Conservation (phyloP, 2,113 vertebrate species). For the Circaetus cinerascens region DNA sequence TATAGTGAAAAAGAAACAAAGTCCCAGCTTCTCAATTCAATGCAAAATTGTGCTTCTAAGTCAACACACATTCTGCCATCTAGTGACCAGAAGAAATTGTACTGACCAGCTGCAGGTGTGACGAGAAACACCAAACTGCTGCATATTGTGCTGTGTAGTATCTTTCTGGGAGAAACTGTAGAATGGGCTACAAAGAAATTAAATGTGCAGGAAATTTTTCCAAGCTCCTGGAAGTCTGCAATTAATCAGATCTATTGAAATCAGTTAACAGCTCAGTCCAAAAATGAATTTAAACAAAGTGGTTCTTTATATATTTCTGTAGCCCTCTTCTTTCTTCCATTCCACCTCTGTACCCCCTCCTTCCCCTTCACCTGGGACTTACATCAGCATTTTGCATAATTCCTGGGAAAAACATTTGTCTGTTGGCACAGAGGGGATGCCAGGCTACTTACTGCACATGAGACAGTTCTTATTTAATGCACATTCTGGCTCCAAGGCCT, state of each 20-base stretch:
- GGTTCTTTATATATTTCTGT: background rate
- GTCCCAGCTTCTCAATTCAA: background rate
- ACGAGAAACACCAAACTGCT: background rate
- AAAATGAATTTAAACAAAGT: background rate
- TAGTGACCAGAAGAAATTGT: constrained; percentile 57
- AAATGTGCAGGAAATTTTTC: background rate
- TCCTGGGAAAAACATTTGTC: background rate
- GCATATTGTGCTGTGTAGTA: too few species aligned
- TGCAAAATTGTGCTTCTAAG: background rate
- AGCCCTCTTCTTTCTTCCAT: background rate
- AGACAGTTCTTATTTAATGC: background rate
- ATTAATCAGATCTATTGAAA: background rate
- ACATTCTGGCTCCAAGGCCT: background rate
- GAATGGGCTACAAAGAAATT: background rate
- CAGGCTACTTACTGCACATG: background rate
- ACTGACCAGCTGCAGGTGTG: background rate
- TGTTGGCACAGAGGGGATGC: background rate
- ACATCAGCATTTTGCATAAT: background rate
- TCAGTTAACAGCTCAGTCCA: background rate
- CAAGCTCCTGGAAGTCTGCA: background rate
- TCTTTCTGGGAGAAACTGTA: background rate
- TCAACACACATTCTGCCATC: constrained; percentile 63
- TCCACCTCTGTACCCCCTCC: background rate
- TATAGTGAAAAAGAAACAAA: background rate
- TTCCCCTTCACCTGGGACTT: background rate